Base-by-base conservation (phyloP, 2,113 vertebrate species). In the Coracopsis vasa region DNA sequence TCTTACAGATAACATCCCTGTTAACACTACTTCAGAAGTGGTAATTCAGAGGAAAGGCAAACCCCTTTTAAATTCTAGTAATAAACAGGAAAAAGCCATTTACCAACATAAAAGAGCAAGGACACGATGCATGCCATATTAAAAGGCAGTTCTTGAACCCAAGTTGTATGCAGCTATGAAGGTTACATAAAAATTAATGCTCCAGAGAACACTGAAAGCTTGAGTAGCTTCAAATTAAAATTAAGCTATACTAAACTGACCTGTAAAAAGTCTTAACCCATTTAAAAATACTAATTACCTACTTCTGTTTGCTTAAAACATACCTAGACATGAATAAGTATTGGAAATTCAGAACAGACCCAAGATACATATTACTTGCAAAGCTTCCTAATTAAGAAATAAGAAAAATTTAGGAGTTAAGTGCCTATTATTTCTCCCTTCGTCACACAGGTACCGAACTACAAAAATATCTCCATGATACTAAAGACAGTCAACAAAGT, bases 61-160 rank as follows among this genome's bases (percentile, higher is more conserved):
- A 64, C 14, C 16, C 3, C 67, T 64, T 79, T 60, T 39, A 41
- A 94, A 44, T 41, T 50, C 19, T 23, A 48, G 14, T 6, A 75
- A 67, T 79, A 69, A 94, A 94, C 35, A 82, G 47, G 66, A 53
- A 90, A 67, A 58, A 79, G 62, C 15, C 41, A 82, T 88, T 88
- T 79, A 71, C 37, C 35, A 60, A 48, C 35, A 53, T 0, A 66
- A 11, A 77, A 77, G 20, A 65, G 42, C 18, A 79, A 31, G 27
- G 23, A 74, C 61, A 82, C 39, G 85, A 85, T 2, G 8, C 19
- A 45, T 6, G 5, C 42, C 13, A 29, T 23, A 86, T 44, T n/a
- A 53, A 66, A 81, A 84, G 33, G 35, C 31, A 84, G 16, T 13
- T 56, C 23, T 16, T 75, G 33, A 93, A 58, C 23, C 24, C 35